Conservation (phyloP, 2,888 invertebrate genomes). For the Auanema sp. region DNA sequence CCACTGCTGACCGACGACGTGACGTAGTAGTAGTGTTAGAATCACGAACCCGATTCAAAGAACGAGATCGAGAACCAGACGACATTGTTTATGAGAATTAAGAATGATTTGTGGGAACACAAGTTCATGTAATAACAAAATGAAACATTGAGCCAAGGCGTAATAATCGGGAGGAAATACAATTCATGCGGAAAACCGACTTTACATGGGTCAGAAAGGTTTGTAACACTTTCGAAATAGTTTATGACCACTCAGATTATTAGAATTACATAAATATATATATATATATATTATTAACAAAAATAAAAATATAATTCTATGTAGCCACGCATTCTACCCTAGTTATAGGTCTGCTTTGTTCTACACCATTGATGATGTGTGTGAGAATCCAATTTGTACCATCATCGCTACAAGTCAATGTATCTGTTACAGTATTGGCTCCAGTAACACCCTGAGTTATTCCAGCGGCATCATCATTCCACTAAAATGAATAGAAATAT, state of each 20-base stretch:
- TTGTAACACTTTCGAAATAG: too few species aligned
- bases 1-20: too few species aligned
- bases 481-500: conserved; percentile 1
- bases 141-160: too few species aligned
- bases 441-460: conserved; percentile 5
- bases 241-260: too few species aligned
- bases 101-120: too few species aligned
- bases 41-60: too few species aligned
- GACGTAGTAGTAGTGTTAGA: too few species aligned
- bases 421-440: not conserved
- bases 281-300: not conserved
- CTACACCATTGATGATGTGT: not conserved
- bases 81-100: too few species aligned
- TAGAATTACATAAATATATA: not conserved
- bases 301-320: not conserved
- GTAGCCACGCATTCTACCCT: conserved; percentile 10
- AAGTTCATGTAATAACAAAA: too few species aligned
- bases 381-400: conserved; percentile 6
- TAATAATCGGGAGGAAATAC: too few species aligned
- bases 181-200: not conserved
- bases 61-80: too few species aligned
- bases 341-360: conserved; percentile 1
- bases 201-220: not conserved
- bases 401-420: conserved; percentile 5
- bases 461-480: conserved; percentile 9